Evolutionary conservation across 1,140 invertebrate species (phyloP).

Genomic region (Atta texana): DNA sequence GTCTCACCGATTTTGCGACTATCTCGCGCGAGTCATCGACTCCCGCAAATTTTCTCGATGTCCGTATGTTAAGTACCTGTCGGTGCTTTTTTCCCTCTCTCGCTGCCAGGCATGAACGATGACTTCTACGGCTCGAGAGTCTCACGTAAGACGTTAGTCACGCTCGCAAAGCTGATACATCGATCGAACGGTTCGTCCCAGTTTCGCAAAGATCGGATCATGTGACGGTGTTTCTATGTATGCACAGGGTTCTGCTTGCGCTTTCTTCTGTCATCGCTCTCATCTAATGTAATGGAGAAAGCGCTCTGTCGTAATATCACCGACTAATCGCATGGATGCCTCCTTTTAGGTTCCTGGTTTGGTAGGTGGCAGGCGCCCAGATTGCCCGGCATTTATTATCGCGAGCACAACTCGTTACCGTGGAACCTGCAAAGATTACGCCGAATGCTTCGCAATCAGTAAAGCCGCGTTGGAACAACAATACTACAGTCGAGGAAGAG

Average conservation of each 20-base stretch:
- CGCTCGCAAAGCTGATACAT: conserved; percentile 52
- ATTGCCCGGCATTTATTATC: conserved; percentile 37
- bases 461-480: conserved; percentile 11
- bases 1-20: not conserved
- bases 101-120: conserved; percentile 32
- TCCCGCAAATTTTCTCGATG: conserved; percentile 39
- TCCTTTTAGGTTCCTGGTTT: conserved; percentile 33
- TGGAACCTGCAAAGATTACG: not conserved
- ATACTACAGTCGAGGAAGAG: conserved; percentile 21
- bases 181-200: conserved; percentile 55
- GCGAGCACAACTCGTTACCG: conserved; percentile 5
- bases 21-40: conserved; percentile 40
- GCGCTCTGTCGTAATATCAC: conserved; percentile 58
- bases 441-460: conserved; percentile 18
- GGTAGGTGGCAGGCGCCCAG: conserved; percentile 4
- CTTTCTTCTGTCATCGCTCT: conserved; percentile 66
- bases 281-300: conserved; percentile 62
- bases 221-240: conserved; percentile 29
- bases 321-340: conserved; percentile 45
- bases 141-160: conserved; percentile 63
- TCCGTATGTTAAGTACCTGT: conserved; percentile 42
- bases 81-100: not conserved
- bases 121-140: conserved; percentile 48
- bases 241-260: conserved; percentile 16
- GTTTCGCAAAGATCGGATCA: conserved; percentile 62